Conservation (phyloP, 2,888 invertebrate species). For the Drosophila basisetae region DNA sequence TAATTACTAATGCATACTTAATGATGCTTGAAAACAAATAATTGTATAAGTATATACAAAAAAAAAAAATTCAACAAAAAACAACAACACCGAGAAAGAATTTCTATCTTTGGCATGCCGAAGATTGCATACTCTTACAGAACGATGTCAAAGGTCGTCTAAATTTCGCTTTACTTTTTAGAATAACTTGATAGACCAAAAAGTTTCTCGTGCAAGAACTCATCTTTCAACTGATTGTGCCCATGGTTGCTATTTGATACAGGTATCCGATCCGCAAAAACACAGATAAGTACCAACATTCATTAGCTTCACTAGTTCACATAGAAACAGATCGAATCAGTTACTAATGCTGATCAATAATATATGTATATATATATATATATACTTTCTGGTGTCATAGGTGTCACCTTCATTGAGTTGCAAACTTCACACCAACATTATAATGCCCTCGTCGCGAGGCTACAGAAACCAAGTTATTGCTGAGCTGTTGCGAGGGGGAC, state of each 20-base stretch:
- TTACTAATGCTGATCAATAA: neutral
- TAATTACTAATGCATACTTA: constrained; percentile 70
- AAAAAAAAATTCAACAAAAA: constrained; percentile 25
- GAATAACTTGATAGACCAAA: neutral
- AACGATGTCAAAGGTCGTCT: neutral
- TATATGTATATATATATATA: neutral
- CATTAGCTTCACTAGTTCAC: neutral
- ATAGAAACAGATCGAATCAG: neutral
- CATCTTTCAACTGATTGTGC: neutral
- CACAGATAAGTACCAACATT: no score
- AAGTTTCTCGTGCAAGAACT: rapidly evolving
- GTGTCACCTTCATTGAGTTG: neutral
- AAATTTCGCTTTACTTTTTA: neutral
- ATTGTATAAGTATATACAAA: constrained; percentile 55
- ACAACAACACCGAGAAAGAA: neutral
- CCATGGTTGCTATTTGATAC: neutral
- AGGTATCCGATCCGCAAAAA: neutral
- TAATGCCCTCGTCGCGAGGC: neutral
- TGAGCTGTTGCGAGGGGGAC: neutral
- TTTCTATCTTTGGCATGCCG: neutral
- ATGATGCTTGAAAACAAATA: constrained; percentile 62
- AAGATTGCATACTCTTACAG: neutral
- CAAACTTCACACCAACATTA: neutral
- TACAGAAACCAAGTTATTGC: neutral
- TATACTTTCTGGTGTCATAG: neutral